Conservation (phyloP, 2,888 invertebrate species). For the Agrotis exclamationis region DNA sequence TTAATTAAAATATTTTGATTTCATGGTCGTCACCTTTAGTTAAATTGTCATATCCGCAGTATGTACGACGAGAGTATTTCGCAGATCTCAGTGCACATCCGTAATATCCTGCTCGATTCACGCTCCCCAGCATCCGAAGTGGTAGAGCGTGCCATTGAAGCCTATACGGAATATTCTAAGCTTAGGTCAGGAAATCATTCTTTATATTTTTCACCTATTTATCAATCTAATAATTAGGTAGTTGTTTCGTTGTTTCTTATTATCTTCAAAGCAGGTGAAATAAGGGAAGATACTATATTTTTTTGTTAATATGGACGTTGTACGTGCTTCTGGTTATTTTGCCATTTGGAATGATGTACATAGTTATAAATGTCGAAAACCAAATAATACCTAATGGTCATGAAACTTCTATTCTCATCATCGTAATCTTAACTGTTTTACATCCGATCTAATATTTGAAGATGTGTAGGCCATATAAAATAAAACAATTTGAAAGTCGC, state of each 20-base stretch:
- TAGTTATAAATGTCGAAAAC: no score
- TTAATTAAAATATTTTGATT: background rate
- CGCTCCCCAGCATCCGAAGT: conserved; percentile 63
- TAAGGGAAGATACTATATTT: background rate
- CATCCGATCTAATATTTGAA: background rate
- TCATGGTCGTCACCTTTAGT: background rate
- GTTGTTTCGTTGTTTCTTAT: background rate
- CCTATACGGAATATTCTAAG: conserved; percentile 58
- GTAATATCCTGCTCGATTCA: conserved; percentile 68
- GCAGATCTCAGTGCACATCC: conserved; percentile 63
- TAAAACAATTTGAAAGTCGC: background rate
- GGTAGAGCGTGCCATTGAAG: conserved; percentile 61
- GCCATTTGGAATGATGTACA: no score
- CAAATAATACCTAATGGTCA: no score
- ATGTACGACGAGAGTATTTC: conserved; percentile 54
- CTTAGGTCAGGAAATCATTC: conserved; percentile 31
- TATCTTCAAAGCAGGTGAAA: background rate
- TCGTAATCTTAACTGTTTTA: background rate
- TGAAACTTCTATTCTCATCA: background rate
- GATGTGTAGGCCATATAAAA: background rate
- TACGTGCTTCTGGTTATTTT: no score
- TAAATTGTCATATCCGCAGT: conserved; percentile 58
- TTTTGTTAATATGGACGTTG: no score
- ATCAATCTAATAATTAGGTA: no score
- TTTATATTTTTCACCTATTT: background rate